Conservation (phyloP, 1,140 invertebrate genomes). For the Megathymus violae region DNA sequence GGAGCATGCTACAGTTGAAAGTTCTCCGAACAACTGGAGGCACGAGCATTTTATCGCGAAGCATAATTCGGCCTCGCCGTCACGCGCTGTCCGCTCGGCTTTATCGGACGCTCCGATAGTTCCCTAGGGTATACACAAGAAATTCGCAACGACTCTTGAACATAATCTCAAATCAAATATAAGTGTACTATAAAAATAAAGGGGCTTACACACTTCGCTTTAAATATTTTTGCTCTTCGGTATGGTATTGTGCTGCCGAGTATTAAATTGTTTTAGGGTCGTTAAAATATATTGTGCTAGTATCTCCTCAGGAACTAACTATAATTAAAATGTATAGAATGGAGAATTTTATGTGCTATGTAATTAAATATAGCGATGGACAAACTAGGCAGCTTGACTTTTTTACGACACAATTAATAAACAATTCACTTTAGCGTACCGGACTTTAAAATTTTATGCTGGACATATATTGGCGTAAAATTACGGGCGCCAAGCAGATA, state of each 20-base stretch:
- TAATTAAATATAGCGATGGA: conserved; percentile 38
- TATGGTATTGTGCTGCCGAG: neutral
- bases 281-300: conserved; percentile 13
- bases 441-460: conserved; percentile 48
- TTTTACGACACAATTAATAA: conserved; percentile 53
- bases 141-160: conserved; percentile 52
- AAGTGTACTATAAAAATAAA: conserved; percentile 49
- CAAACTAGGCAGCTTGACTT: conserved; percentile 33
- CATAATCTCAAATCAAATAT: conserved; percentile 49
- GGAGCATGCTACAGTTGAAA: conserved; percentile 65
- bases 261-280: conserved; percentile 25
- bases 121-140: conserved; percentile 57
- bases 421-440: conserved; percentile 48
- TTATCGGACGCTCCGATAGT: conserved; percentile 63
- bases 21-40: conserved; percentile 61
- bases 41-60: conserved; percentile 71
- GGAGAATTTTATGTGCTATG: conserved; percentile 37
- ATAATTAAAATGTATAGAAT: conserved; percentile 18
- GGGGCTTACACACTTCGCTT: conserved; percentile 13
- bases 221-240: conserved; percentile 8
- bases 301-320: conserved; percentile 24
- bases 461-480: conserved; percentile 42
- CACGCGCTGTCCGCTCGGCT: conserved; percentile 63
- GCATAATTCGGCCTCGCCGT: conserved; percentile 71
- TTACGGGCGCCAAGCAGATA: conserved; percentile 40